phyloP scores from a whole-genome alignment of 53 echinoderm and acorn worm genomes.

The Luidia sarsii region DNA sequence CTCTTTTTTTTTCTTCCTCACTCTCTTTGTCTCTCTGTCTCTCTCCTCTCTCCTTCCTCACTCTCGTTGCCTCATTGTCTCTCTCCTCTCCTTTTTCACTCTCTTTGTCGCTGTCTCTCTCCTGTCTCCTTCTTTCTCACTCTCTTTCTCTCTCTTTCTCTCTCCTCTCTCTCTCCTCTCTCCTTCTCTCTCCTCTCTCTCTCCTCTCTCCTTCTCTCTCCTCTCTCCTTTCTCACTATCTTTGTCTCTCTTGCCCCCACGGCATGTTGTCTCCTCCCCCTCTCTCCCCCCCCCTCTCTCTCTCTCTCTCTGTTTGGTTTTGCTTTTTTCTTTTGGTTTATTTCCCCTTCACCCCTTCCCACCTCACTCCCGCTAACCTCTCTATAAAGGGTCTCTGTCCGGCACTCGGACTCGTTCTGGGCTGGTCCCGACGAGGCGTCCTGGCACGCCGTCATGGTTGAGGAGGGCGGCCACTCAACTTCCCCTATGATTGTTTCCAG shows the following conservation, averaged over 20 bases:
- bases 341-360: not conserved
- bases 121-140: not conserved
- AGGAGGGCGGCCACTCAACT: slow-evolving; percentile 41
- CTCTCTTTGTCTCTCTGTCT: no score
- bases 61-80: no score
- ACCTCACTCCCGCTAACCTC: no score
- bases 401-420: slow-evolving; percentile 36
- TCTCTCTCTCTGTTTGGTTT: slow-evolving; percentile 13
- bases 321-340: not conserved
- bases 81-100: no score
- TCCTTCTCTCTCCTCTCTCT: slow-evolving; percentile 8
- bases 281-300: not conserved
- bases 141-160: slow-evolving; percentile 10
- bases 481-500: slow-evolving; percentile 59
- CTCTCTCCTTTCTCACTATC: no score
- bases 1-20: no score
- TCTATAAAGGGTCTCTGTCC: slow-evolving; percentile 34
- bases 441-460: slow-evolving; percentile 51
- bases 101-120: no score
- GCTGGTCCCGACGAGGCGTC: slow-evolving; percentile 14
- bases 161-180: no score
- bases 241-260: no score
- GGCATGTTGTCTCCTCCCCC: no score
- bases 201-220: not conserved
- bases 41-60: no score